Conservation (phyloP, 1,140 invertebrate genomes). For the Ooceraea biroi region DNA sequence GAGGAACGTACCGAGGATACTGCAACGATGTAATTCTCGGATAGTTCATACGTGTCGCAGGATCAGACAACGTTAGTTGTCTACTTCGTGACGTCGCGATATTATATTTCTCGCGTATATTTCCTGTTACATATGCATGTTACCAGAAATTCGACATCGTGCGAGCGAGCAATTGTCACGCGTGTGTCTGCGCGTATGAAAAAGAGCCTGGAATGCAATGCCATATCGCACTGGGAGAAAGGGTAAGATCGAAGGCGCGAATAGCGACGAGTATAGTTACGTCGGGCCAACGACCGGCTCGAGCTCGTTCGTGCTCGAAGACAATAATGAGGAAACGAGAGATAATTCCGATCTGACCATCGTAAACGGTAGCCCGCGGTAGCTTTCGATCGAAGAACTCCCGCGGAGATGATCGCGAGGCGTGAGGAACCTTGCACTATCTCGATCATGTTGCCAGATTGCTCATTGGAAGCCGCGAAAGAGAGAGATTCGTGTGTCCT, state of each 20-base stretch:
- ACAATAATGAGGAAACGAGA: constrained; percentile 37
- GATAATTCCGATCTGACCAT: constrained; percentile 39
- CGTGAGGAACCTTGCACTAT: too few species aligned
- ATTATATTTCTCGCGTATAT: constrained; percentile 6
- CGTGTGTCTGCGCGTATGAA: background rate
- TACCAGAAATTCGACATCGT: background rate
- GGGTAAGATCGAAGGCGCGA: background rate
- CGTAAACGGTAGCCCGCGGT: constrained; percentile 1
- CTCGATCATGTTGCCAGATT: too few species aligned
- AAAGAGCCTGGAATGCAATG: background rate
- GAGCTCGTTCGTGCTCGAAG: constrained; percentile 40
- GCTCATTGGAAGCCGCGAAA: too few species aligned
- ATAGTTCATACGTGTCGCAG: background rate
- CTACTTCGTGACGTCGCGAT: background rate
- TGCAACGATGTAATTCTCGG: background rate
- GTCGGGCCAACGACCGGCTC: constrained; percentile 26
- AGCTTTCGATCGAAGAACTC: constrained; percentile 48
- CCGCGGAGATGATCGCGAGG: background rate
- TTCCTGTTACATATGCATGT: too few species aligned
- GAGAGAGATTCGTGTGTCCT: too few species aligned
- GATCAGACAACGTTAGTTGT: background rate
- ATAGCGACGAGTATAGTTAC: constrained; percentile 21
- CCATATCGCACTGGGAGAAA: background rate
- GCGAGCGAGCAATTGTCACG: background rate
- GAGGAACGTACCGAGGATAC: background rate